Evolutionary conservation across 2,797 vertebrate species (phyloP), one percentile per base, ranked within the genome.

Genomic region (Nannoperca obscura): DNA sequence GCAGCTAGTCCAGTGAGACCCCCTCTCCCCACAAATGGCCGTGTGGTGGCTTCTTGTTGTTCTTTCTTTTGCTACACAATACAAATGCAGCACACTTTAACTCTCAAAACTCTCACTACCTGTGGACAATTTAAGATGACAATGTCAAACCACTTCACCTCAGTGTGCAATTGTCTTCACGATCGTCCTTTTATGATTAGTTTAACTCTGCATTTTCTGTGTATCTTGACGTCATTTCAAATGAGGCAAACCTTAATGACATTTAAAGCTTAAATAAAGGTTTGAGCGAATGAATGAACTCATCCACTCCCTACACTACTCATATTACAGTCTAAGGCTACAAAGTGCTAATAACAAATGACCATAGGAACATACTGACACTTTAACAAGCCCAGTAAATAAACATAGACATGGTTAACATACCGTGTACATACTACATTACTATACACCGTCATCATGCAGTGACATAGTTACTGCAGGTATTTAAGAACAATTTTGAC

Each of bases 401-500:
- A 50, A 57, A 44, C 10, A 40, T 38, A 36, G 11, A 57, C 34
- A 57, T 27, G 32, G 4, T 57, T 27, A 15, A 50, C 7, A 36
- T 36, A 8, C 34, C 9, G 34, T 36, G 34, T 36, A 4, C 9
- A 9, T 36, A 36, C 8, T 36, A 36, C 60, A 32, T 65, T 1
- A 27, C 19, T 12, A 6, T 32, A 32, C 5, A 57, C n/a, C 63
- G 22, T 65, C 17, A 65, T 65, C 9, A 46, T 14, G 46, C 17
- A 66, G 20, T 38, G 30, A 24, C 12, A 58, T 38, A 40, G 57
- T 55, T 61, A 61, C 13, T 59, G 44, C 22, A 46, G 36, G 3
- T 71, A 57, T 67, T 58, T 59, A 63, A 17, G 6, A 47, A 60
- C 12, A 27, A 4, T 42, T 50, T 52, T 42, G 24, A 49, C 22